Evolutionary conservation across 2,888 invertebrate species (phyloP).

Genomic region (Macrostomum cliftonense): DNA sequence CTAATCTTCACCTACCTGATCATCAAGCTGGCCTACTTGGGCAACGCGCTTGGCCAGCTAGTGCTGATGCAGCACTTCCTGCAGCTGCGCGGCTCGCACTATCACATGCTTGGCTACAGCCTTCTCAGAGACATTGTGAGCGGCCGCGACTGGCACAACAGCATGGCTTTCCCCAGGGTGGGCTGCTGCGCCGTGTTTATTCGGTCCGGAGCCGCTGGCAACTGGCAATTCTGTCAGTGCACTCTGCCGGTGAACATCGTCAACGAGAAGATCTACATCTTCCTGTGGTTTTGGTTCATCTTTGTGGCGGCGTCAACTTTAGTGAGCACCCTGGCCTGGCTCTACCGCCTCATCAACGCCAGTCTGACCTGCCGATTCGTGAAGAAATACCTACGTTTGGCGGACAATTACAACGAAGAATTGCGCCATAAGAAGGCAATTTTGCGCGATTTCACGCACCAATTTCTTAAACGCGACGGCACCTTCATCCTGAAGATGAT

Average conservation of each 20-base stretch:
- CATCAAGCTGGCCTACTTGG: slow-evolving; percentile 11
- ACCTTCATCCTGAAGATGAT: no score
- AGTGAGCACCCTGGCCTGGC: slow-evolving; percentile 9
- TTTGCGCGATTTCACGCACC: no score
- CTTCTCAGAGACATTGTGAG: not conserved
- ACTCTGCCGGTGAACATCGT: slow-evolving; percentile 12
- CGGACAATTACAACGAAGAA: no score
- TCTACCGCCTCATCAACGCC: not conserved
- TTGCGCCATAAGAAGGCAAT: no score
- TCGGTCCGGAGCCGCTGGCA: not conserved
- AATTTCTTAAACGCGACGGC: no score
- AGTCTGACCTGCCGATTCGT: no score
- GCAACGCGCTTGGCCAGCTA: slow-evolving; percentile 10
- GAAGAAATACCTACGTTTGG: no score
- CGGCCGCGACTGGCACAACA: not conserved
- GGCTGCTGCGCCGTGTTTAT: slow-evolving; percentile 1
- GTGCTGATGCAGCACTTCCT: slow-evolving; percentile 12
- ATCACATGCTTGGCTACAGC: no score
- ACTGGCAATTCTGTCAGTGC: slow-evolving; percentile 1
- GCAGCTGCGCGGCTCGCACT: slow-evolving; percentile 1
- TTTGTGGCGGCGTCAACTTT: slow-evolving; percentile 7
- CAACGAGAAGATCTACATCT: slow-evolving; percentile 13
- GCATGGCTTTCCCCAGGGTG: slow-evolving; percentile 6
- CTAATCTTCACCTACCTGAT: slow-evolving; percentile 8
- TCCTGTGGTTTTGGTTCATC: slow-evolving; percentile 13